Percentiles rank a stretch among this genome's conserved stretches.
These are phyloP conservation scores for Acipenser oxyrinchus DNA, from an alignment of 2,797 vertebrate genomes.

Conservation along the genomic window DNA sequence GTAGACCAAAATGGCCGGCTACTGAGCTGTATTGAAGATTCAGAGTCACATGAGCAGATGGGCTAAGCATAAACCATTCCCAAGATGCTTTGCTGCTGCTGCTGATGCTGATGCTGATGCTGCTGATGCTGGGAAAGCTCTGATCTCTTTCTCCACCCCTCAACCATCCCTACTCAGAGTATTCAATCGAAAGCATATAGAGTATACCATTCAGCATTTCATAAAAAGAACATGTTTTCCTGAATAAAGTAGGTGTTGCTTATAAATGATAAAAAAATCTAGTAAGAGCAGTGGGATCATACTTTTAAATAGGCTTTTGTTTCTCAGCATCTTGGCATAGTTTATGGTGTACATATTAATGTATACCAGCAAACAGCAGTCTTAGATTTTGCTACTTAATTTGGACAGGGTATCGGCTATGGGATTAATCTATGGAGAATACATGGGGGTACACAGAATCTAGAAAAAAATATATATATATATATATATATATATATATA, in stretches of 20 bases:
- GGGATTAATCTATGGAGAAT: too few relatives aligned
- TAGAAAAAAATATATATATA: too few relatives aligned
- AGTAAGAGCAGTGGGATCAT: neutral
- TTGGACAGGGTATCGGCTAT: too few relatives aligned
- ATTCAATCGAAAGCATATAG: constrained; percentile 4
- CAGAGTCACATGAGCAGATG: constrained; percentile 85
- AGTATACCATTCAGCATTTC: neutral
- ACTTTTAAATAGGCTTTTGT: neutral
- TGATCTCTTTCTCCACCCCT: constrained; percentile 28
- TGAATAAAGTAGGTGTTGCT: neutral
- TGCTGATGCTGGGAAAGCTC: constrained; percentile 32
- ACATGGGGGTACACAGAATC: too few relatives aligned
- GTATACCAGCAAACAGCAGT: neutral
- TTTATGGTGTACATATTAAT: neutral
- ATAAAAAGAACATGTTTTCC: neutral
- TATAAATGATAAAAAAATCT: neutral
- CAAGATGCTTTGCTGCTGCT: constrained; percentile 57
- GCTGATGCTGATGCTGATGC: constrained; percentile 55
- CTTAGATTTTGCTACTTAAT: neutral
- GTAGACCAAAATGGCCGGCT: constrained; percentile 97
- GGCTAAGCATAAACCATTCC: constrained; percentile 65
- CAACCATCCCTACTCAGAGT: constrained; percentile 18
- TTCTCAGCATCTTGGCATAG: neutral
- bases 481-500: too few relatives aligned
- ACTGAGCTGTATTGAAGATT: constrained; percentile 69